These are phyloP conservation scores for Pseudomyrmex concolor DNA, from an alignment of 1,140 invertebrate species.

Conservation along the genomic window DNA sequence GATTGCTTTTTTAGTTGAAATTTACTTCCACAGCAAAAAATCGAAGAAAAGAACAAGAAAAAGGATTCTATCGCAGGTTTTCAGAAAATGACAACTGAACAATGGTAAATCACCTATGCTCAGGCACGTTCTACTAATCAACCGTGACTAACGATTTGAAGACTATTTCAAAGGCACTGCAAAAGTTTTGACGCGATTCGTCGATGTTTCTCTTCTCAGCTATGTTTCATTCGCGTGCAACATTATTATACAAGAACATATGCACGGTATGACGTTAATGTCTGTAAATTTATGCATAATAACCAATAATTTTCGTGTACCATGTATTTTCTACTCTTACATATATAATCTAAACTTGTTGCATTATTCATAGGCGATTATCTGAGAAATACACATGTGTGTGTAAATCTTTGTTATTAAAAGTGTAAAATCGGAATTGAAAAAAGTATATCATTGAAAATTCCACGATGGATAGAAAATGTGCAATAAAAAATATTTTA, in stretches of 20 bases:
- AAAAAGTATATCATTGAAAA: conserved; percentile 4
- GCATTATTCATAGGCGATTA: conserved; percentile 11
- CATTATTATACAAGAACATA: conserved; percentile 40
- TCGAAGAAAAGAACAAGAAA: not conserved
- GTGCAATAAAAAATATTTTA: no score
- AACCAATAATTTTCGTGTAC: conserved; percentile 20
- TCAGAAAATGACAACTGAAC: conserved; percentile 38
- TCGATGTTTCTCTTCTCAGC: conserved; percentile 10
- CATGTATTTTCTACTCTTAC: conserved; percentile 11
- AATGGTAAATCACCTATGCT: conserved; percentile 70
- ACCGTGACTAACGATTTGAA: conserved; percentile 68
- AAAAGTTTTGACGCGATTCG: conserved; percentile 61
- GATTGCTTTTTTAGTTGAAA: no score
- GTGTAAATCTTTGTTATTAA: not conserved
- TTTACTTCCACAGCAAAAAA: not conserved
- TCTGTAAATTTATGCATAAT: conserved; percentile 32
- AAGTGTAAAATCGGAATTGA: not conserved
- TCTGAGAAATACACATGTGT: not conserved
- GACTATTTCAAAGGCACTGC: conserved; percentile 36
- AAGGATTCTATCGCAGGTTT: conserved; percentile 1
- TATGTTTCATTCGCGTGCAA: conserved; percentile 18
- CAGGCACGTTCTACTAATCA: conserved; percentile 74
- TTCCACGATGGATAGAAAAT: not conserved
- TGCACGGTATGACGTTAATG: conserved; percentile 34
- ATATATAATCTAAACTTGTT: conserved; percentile 28